phyloP scores from a whole-genome alignment of 2,113 vertebrate genomes.

The Acinonyx jubatus region DNA sequence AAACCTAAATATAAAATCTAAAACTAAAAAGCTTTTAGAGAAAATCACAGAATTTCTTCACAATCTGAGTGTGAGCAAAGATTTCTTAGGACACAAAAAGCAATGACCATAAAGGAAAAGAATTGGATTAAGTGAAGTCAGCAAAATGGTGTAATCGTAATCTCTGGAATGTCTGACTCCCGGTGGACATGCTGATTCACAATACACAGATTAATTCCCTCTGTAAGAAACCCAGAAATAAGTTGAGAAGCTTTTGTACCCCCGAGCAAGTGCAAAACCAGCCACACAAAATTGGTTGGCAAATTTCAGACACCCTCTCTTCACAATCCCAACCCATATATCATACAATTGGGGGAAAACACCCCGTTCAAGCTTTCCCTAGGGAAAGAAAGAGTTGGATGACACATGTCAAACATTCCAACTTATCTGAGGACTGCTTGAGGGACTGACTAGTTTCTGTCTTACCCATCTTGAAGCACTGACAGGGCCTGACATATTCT shows the following conservation, averaged over 20 bases:
- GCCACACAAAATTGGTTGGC: not conserved
- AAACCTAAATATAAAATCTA: not conserved
- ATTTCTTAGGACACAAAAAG: not conserved
- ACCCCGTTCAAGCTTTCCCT: not conserved
- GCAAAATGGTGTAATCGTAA: not conserved
- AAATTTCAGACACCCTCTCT: not conserved
- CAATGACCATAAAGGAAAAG: not conserved
- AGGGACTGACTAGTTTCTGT: not conserved
- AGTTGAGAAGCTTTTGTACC: not conserved
- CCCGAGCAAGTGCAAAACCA: not conserved
- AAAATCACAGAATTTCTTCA: not conserved
- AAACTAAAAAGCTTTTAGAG: not conserved
- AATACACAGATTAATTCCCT: not conserved
- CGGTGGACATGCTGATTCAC: not conserved
- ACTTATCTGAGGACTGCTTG: not conserved
- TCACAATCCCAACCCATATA: not conserved
- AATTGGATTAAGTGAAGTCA: not conserved
- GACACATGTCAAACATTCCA: not conserved
- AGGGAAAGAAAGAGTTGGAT: not conserved
- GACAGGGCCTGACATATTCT: not conserved
- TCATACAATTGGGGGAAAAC: not conserved
- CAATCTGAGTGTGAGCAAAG: not conserved
- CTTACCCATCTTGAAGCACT: not conserved
- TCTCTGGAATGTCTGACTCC: not conserved
- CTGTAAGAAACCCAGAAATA: not conserved